Evolutionary conservation across 2,888 invertebrate genomes (phyloP).

Genomic region (Synergus laeviventris): DNA sequence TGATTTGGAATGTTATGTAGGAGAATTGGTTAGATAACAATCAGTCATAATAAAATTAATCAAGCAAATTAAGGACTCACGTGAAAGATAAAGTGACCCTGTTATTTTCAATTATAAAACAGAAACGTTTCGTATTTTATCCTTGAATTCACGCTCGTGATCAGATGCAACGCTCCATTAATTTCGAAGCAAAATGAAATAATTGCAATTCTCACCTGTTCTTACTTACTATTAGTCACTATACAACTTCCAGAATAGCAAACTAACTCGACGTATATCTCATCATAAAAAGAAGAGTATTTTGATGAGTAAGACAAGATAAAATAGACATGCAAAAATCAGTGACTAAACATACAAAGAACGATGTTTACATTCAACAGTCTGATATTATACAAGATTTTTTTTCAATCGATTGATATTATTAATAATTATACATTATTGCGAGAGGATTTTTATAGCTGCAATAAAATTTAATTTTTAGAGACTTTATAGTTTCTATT

Average conservation of each 20-base stretch:
- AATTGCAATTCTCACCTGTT: not conserved
- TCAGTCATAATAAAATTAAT: not conserved
- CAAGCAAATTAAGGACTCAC: not conserved
- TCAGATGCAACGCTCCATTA: slow-evolving; percentile 6
- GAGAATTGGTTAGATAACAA: not conserved
- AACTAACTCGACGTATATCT: not conserved
- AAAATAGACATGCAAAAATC: not conserved
- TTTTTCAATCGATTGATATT: not conserved
- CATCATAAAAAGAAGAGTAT: not conserved
- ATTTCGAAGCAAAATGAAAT: not conserved
- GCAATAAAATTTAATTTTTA: not conserved
- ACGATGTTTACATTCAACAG: not conserved
- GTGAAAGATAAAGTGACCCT: not conserved
- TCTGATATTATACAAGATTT: not conserved
- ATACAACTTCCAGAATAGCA: not conserved
- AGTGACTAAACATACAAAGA: not conserved
- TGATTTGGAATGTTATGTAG: not conserved
- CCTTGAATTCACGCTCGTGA: not conserved
- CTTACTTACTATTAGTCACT: not conserved
- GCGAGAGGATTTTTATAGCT: not conserved
- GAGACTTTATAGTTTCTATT: not conserved
- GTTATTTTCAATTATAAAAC: not conserved
- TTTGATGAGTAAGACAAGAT: not conserved
- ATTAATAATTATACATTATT: no score
- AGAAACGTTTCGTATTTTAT: not conserved